phyloP scores from a whole-genome alignment of 2,797 vertebrate genomes.

The Florisuga fusca region DNA sequence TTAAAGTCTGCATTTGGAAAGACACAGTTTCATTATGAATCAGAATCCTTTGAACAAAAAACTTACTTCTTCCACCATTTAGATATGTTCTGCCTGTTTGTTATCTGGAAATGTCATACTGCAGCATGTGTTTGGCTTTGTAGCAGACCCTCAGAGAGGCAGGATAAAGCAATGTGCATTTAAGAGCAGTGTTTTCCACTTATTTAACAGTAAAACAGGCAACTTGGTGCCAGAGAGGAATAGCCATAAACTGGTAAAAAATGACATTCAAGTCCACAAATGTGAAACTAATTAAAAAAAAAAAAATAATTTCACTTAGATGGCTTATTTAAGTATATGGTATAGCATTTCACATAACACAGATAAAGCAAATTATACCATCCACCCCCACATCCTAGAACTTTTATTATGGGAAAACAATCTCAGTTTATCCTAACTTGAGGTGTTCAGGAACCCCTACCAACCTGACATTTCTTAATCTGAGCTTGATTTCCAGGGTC shows the following conservation, averaged over 20 bases:
- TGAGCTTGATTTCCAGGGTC: constrained; percentile 78
- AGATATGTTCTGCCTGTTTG: fast-evolving
- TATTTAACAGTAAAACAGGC: not conserved
- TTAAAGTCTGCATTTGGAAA: not conserved
- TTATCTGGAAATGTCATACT: not conserved
- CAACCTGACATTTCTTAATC: constrained; percentile 83
- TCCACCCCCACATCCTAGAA: constrained; percentile 54
- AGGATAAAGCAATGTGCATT: not conserved
- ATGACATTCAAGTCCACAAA: not conserved
- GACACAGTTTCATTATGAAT: not conserved
- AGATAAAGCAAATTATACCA: not conserved
- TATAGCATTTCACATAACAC: constrained; percentile 5
- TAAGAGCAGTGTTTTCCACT: not conserved
- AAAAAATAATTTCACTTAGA: not conserved
- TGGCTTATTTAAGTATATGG: not conserved
- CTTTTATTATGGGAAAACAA: not conserved
- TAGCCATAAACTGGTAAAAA: not conserved
- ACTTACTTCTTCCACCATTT: not conserved
- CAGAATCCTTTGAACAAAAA: not conserved
- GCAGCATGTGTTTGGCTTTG: not conserved
- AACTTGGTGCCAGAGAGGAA: not conserved
- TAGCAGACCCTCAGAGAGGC: not conserved
- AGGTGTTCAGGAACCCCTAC: constrained; percentile 67
- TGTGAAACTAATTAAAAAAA: not conserved
- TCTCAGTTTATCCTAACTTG: constrained; percentile 40